Conservation (phyloP, 2,113 vertebrate species). For the Platycercus adscitus region DNA sequence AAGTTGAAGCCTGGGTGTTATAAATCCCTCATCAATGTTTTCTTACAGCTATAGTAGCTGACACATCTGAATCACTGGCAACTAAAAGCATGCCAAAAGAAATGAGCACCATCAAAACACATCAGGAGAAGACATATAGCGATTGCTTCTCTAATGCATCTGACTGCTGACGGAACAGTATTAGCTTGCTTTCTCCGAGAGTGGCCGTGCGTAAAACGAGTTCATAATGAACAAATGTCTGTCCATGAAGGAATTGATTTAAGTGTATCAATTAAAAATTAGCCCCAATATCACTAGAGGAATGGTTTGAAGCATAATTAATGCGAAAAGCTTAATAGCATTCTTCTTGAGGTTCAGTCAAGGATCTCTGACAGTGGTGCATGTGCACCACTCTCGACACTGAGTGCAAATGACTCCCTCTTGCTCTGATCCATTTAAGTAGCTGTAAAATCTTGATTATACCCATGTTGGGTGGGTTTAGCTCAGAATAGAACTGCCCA, state of each 20-base stretch:
- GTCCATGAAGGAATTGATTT: conserved; percentile 48
- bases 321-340: conserved; percentile 14
- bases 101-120: conserved; percentile 45
- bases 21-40: conserved; percentile 70
- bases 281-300: not conserved
- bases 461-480: not conserved
- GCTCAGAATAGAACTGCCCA: not conserved
- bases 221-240: conserved; percentile 16
- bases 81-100: conserved; percentile 65
- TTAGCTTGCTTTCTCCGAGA: not conserved
- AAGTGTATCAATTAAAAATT: conserved; percentile 53
- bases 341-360: not conserved
- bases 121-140: not conserved
- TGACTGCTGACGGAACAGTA: conserved; percentile 10
- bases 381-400: not conserved
- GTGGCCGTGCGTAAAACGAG: not conserved
- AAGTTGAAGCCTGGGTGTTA: conserved; percentile 53
- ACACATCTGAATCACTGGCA: conserved; percentile 68
- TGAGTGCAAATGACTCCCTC: not conserved
- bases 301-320: conserved; percentile 32
- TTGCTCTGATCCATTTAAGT: not conserved
- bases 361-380: not conserved
- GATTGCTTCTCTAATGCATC: conserved; percentile 11
- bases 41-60: conserved; percentile 66
- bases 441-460: conserved; percentile 9